Conservation (phyloP, 2,888 invertebrate species). For the Branchipolynoe longqiensis region DNA sequence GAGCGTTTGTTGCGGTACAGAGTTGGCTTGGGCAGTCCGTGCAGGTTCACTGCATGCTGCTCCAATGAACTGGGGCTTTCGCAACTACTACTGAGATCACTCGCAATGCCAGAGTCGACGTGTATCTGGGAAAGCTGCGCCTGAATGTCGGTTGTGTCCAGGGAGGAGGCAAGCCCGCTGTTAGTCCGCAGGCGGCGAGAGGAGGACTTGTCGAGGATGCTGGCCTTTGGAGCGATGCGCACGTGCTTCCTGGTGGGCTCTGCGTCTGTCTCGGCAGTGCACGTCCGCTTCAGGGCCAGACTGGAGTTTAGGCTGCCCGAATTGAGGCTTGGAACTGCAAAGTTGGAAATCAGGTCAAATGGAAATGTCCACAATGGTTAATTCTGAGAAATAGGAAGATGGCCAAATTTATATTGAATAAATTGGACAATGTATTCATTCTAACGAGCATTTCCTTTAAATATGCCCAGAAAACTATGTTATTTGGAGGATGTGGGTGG, state of each 20-base stretch:
- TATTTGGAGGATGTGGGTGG: neutral
- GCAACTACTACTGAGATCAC: neutral
- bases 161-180: neutral
- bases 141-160: conserved; percentile 59
- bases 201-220: conserved; percentile 34
- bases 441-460: too few species aligned
- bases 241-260: conserved; percentile 46
- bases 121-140: conserved; percentile 60
- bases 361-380: too few species aligned
- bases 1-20: conserved; percentile 13
- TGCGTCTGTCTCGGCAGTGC: neutral
- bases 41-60: neutral
- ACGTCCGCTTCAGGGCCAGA: neutral
- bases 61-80: neutral
- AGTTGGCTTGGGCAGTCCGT: conserved; percentile 24
- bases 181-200: neutral
- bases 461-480: neutral
- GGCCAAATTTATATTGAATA: neutral
- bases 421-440: too few species aligned
- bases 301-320: conserved; percentile 26
- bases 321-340: neutral
- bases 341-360: too few species aligned
- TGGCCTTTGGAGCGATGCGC: conserved; percentile 54
- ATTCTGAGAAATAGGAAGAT: too few species aligned
- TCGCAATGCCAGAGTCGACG: conserved; percentile 44